Evolutionary conservation across 2,113 vertebrate genomes (phyloP).

Genomic region (Dipodomys merriami): DNA sequence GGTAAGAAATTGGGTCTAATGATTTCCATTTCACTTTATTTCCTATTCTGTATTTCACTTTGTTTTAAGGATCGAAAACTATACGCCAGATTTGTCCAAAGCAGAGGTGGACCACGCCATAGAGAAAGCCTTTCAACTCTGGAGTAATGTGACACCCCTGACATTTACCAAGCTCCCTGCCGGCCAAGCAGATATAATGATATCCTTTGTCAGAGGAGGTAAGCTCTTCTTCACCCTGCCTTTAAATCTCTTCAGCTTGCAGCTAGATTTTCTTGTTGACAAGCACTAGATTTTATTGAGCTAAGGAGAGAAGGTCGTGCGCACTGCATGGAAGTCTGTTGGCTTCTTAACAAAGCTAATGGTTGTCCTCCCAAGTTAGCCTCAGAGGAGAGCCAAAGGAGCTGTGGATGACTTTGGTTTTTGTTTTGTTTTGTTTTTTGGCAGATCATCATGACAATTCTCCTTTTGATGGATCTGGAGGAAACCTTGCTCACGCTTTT

Average conservation of each 20-base stretch:
- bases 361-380: background rate
- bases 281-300: background rate
- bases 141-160: slow-evolving; percentile 91
- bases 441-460: slow-evolving; percentile 89
- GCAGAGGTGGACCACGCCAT: slow-evolving; percentile 89
- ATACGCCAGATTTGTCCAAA: slow-evolving; percentile 91
- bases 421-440: slow-evolving; percentile 73
- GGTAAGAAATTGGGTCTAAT: background rate
- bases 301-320: background rate
- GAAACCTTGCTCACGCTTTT: slow-evolving; percentile 91
- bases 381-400: background rate
- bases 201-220: slow-evolving; percentile 91
- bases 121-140: slow-evolving; percentile 89
- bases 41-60: background rate
- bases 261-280: background rate
- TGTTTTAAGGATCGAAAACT: slow-evolving; percentile 90
- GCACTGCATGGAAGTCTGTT: background rate
- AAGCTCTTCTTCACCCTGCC: slow-evolving; percentile 21
- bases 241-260: background rate
- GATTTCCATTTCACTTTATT: background rate
- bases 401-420: slow-evolving; percentile 20
- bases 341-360: background rate
- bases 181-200: slow-evolving; percentile 93
- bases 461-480: slow-evolving; percentile 90
- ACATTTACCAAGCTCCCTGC: slow-evolving; percentile 88